These are phyloP conservation scores for Thyatira batis DNA, from an alignment of 2,888 invertebrate genomes.

Conservation along the genomic window DNA sequence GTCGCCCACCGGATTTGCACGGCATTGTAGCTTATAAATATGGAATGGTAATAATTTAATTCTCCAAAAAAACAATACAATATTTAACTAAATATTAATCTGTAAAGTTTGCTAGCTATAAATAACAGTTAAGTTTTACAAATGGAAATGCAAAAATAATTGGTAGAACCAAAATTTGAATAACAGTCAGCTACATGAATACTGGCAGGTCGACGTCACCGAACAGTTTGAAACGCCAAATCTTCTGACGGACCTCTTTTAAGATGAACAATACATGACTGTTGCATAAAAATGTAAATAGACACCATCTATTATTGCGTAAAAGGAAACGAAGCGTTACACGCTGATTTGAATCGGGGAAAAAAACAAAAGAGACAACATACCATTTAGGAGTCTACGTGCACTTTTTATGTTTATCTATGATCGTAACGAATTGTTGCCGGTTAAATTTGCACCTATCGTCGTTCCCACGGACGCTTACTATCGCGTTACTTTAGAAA, in stretches of 20 bases:
- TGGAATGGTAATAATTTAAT: background rate
- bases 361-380: slow-evolving; percentile 28
- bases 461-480: slow-evolving; percentile 50
- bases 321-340: slow-evolving; percentile 43
- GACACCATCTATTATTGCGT: slow-evolving; percentile 18
- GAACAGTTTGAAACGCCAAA: background rate
- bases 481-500: slow-evolving; percentile 23
- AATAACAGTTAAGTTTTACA: background rate
- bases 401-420: slow-evolving; percentile 50
- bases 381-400: slow-evolving; percentile 40
- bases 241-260: background rate
- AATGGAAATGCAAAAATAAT: background rate
- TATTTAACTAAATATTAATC: too few relatives aligned
- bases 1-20: slow-evolving; percentile 32
- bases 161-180: background rate
- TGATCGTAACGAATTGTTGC: slow-evolving; percentile 51
- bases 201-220: background rate
- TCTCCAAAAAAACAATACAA: background rate
- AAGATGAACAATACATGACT: background rate
- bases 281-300: slow-evolving; percentile 2
- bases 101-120: too few relatives aligned
- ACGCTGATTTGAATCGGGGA: slow-evolving; percentile 47
- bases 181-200: background rate
- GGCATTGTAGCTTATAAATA: slow-evolving; percentile 25
- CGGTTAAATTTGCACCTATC: slow-evolving; percentile 60